Evolutionary conservation across 1,140 invertebrate species (phyloP).

Genomic region (Cydia fagiglandana): DNA sequence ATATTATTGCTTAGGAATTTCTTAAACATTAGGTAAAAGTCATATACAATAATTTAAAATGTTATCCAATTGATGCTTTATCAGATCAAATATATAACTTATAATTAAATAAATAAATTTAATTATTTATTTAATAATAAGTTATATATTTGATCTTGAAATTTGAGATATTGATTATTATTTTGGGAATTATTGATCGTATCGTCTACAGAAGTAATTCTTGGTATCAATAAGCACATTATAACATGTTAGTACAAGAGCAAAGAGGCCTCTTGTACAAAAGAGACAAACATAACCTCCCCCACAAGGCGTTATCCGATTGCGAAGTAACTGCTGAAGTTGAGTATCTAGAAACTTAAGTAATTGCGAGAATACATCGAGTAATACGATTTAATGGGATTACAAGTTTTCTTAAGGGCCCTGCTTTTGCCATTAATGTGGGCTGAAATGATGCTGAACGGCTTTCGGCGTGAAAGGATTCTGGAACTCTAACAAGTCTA

Average conservation of each 20-base stretch:
- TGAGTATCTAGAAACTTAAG: slow-evolving; percentile 11
- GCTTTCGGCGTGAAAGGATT: background rate
- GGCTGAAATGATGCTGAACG: background rate
- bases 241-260: background rate
- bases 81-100: too few species aligned
- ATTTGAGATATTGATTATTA: too few species aligned
- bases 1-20: too few species aligned
- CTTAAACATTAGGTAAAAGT: too few species aligned
- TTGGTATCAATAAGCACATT: too few species aligned
- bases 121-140: too few species aligned
- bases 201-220: too few species aligned
- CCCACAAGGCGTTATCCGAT: background rate
- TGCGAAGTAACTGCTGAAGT: background rate
- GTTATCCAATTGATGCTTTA: too few species aligned
- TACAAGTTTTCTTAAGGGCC: slow-evolving; percentile 4
- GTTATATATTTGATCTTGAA: too few species aligned
- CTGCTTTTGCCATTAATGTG: slow-evolving; percentile 2
- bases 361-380: slow-evolving; percentile 20
- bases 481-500: background rate
- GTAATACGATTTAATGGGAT: slow-evolving; percentile 8
- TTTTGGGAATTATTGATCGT: too few species aligned
- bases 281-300: background rate
- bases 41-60: too few species aligned
- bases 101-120: too few species aligned
- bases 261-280: background rate